phyloP scores from a whole-genome alignment of 2,113 vertebrate species.

The Lontra canadensis region DNA sequence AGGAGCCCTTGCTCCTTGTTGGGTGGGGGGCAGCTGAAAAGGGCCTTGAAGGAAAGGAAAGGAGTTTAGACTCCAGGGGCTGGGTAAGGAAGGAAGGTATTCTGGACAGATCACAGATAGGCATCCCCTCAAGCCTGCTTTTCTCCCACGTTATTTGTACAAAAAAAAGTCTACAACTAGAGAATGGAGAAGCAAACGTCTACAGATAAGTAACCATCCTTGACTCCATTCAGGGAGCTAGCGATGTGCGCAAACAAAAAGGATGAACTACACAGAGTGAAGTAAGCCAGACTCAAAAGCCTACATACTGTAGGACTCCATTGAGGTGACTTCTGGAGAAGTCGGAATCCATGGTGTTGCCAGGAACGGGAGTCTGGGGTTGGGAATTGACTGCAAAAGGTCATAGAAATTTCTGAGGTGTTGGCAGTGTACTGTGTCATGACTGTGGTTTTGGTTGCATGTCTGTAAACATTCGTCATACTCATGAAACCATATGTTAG shows the following conservation, averaged over 20 bases:
- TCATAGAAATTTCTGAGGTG: not conserved
- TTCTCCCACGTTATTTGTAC: not conserved
- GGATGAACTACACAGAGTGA: not conserved
- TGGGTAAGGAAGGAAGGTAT: not conserved
- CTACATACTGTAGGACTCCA: not conserved
- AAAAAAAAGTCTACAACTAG: not conserved
- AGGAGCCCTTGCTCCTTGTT: not conserved
- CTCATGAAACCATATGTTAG: not conserved
- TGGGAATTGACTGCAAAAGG: not conserved
- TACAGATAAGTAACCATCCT: no score
- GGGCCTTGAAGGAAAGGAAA: not conserved
- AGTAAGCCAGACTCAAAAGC: not conserved
- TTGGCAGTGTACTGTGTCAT: not conserved
- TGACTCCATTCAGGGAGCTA: not conserved
- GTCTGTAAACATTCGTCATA: not conserved
- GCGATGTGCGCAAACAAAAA: fast-evolving
- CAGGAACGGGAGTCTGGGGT: not conserved
- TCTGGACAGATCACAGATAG: not conserved
- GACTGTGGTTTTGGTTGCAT: not conserved
- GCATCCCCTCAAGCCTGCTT: not conserved
- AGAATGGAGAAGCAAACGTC: not conserved
- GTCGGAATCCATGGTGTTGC: not conserved
- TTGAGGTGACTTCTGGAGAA: not conserved
- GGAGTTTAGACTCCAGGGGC: not conserved
- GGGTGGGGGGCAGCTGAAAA: not conserved